phyloP scores from a whole-genome alignment of 2,888 invertebrate species.

The Torymus texanus region DNA sequence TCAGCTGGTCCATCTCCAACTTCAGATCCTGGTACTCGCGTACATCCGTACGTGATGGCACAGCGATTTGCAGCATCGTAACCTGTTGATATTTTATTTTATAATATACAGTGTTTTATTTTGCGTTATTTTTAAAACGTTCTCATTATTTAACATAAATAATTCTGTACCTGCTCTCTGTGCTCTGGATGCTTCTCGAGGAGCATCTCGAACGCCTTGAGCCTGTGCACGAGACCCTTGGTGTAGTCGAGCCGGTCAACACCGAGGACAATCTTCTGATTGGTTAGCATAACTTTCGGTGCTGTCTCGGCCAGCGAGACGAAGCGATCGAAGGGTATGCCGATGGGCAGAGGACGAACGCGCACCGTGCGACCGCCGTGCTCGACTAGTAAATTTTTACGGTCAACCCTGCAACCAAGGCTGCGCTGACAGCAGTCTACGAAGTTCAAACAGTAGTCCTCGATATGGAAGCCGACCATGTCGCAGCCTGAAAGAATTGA shows the following conservation, averaged over 20 bases:
- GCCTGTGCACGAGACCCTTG: constrained; percentile 89
- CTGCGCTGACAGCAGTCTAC: constrained; percentile 93
- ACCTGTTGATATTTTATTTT: constrained; percentile 66
- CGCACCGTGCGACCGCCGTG: constrained; percentile 91
- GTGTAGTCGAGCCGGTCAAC: constrained; percentile 94
- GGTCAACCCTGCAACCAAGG: constrained; percentile 90
- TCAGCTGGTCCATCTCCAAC: constrained; percentile 92
- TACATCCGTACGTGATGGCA: constrained; percentile 92
- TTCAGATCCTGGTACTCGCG: constrained; percentile 93
- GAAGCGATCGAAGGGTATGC: constrained; percentile 91
- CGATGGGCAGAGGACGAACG: constrained; percentile 90
- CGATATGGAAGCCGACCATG: constrained; percentile 94
- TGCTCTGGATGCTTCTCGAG: constrained; percentile 90
- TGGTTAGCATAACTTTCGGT: constrained; percentile 80
- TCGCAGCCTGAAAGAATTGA: constrained; percentile 82
- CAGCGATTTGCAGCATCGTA: constrained; percentile 88
- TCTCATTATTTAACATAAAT: too few species aligned
- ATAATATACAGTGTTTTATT: too few species aligned
- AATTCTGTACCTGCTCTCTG: constrained; percentile 81
- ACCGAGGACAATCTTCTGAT: constrained; percentile 88
- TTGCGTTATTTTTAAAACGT: too few species aligned
- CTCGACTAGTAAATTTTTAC: constrained; percentile 90
- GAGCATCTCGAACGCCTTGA: constrained; percentile 89
- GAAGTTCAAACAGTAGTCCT: constrained; percentile 93
- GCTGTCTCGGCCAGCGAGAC: constrained; percentile 86